These are phyloP conservation scores for Isichthys henryi DNA, from an alignment of 2,113 vertebrate genomes.

Conservation along the genomic window DNA sequence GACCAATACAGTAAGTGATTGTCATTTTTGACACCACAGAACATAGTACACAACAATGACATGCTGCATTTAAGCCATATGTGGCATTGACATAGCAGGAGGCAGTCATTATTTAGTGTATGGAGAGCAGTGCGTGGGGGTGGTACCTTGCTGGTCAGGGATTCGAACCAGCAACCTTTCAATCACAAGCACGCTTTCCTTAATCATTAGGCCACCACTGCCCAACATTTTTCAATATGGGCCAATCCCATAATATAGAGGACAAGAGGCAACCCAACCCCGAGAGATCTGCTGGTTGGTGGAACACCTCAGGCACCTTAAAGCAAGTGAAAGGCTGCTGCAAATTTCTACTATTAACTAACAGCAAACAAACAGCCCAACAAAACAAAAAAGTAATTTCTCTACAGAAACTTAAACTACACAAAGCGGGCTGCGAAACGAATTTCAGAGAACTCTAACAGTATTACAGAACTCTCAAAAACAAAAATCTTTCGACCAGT, in stretches of 20 bases:
- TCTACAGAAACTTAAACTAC: background rate
- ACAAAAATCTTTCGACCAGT: background rate
- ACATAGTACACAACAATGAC: no score
- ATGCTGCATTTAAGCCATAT: no score
- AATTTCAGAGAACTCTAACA: background rate
- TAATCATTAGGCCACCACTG: no score
- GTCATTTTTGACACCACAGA: no score
- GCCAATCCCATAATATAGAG: background rate
- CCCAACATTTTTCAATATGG: background rate
- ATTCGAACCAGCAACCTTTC: no score
- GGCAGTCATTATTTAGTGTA: no score
- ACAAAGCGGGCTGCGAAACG: background rate
- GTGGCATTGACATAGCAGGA: no score
- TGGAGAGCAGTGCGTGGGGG: no score
- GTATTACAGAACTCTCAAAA: background rate
- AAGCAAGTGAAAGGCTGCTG: background rate
- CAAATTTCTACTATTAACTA: background rate
- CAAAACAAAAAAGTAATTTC: background rate
- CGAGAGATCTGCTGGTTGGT: background rate
- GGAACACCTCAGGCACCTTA: background rate
- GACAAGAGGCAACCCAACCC: background rate
- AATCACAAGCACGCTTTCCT: background rate
- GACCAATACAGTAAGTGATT: background rate
- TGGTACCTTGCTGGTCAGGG: no score
- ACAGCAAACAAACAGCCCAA: background rate